Conservation (phyloP, 2,797 vertebrate species). For the Lutjanus argentimaculatus region DNA sequence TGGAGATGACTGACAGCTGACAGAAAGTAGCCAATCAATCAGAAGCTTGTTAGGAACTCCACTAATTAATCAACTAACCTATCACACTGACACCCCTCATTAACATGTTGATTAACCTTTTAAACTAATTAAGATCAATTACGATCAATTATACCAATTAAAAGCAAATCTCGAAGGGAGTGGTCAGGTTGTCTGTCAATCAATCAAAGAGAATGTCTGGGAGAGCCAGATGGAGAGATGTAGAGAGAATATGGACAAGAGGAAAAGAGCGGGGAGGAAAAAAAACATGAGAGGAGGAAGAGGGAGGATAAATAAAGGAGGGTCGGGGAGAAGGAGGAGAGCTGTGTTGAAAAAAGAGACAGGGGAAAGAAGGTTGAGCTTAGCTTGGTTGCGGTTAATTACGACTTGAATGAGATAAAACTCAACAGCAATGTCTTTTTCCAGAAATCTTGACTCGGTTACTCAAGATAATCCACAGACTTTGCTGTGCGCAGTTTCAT, state of each 20-base stretch:
- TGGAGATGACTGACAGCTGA: constrained; percentile 78
- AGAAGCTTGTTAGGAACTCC: constrained; percentile 62
- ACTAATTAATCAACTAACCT: constrained; percentile 76
- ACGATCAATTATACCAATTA: constrained; percentile 70
- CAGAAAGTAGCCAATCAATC: constrained; percentile 73
- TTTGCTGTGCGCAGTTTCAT: too few relatives aligned
- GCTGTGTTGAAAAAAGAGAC: background rate
- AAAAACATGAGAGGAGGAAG: background rate
- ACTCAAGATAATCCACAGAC: too few relatives aligned
- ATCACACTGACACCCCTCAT: constrained; percentile 72
- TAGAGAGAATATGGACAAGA: background rate
- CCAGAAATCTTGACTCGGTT: too few relatives aligned
- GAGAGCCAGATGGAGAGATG: constrained; percentile 13
- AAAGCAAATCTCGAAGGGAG: constrained; percentile 63
- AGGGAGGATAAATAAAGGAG: background rate
- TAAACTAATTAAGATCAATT: constrained; percentile 76
- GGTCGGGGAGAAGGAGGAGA: background rate
- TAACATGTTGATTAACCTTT: constrained; percentile 81
- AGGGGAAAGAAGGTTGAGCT: background rate
- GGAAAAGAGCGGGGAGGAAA: background rate
- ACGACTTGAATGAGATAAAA: too few relatives aligned
- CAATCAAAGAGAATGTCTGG: constrained; percentile 54
- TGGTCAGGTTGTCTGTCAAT: constrained; percentile 70
- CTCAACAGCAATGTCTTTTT: too few relatives aligned
- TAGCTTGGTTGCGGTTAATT: background rate